These are phyloP conservation scores for Drosophila equinoxialis DNA, from an alignment of 1,140 invertebrate species.

Conservation along the genomic window DNA sequence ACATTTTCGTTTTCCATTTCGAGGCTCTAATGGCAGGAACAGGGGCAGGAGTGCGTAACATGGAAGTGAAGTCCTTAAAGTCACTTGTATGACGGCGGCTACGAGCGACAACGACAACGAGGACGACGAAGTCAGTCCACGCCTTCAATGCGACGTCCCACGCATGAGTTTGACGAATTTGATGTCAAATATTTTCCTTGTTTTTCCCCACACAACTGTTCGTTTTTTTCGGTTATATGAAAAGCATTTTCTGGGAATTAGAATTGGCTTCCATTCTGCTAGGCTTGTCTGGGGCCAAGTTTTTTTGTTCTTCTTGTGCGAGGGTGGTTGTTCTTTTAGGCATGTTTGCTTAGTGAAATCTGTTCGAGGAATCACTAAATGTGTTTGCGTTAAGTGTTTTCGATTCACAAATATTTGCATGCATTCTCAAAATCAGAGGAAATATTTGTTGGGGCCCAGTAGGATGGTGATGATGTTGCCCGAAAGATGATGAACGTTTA, in stretches of 20 bases:
- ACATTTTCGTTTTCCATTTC: slow-evolving; percentile 83
- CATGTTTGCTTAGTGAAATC: slow-evolving; percentile 43
- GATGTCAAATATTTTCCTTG: slow-evolving; percentile 78
- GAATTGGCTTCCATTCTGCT: slow-evolving; percentile 65
- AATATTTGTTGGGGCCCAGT: slow-evolving; percentile 3
- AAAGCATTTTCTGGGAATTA: slow-evolving; percentile 74
- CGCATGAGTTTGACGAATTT: slow-evolving; percentile 79
- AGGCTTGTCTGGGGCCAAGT: slow-evolving; percentile 24
- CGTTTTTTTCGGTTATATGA: slow-evolving; percentile 57
- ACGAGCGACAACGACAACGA: slow-evolving; percentile 31
- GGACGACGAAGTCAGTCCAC: slow-evolving; percentile 45
- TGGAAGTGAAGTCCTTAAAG: slow-evolving; percentile 55
- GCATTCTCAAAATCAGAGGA: slow-evolving; percentile 1
- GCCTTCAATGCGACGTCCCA: slow-evolving; percentile 36
- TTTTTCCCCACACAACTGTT: slow-evolving; percentile 50
- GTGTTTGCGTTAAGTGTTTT: slow-evolving; percentile 79
- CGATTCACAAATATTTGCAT: slow-evolving; percentile 79
- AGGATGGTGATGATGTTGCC: neutral
- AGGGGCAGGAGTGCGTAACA: slow-evolving; percentile 27
- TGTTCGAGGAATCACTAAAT: slow-evolving; percentile 62
- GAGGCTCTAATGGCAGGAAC: slow-evolving; percentile 73
- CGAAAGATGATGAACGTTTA: neutral
- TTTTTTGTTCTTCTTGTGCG: slow-evolving; percentile 3
- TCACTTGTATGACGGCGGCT: slow-evolving; percentile 53
- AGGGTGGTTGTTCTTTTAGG: slow-evolving; percentile 30